These are phyloP conservation scores for Rhea pennata DNA, from an alignment of 2,113 vertebrate species.

Conservation along the genomic window DNA sequence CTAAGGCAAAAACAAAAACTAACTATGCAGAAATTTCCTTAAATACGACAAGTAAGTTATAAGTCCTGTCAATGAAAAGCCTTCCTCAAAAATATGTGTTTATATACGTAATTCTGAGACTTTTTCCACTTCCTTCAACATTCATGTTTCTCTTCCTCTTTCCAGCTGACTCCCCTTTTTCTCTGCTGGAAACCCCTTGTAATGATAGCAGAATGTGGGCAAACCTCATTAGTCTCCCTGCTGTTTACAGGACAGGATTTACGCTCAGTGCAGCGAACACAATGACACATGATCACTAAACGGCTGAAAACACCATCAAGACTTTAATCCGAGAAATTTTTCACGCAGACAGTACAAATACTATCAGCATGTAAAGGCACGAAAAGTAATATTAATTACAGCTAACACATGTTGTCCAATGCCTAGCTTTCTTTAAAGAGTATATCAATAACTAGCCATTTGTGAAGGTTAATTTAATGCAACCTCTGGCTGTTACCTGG, in stretches of 20 bases:
- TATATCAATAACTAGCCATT: constrained; percentile 77
- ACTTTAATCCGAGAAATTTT: constrained; percentile 70
- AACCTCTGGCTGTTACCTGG: constrained; percentile 81
- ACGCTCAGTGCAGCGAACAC: constrained; percentile 75
- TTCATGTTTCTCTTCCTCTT: neutral
- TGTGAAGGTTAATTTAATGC: constrained; percentile 81
- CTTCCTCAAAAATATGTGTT: neutral
- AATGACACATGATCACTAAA: constrained; percentile 77
- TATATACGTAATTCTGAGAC: neutral
- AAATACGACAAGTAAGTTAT: neutral
- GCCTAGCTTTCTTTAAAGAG: constrained; percentile 57
- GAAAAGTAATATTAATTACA: constrained; percentile 59
- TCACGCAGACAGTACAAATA: constrained; percentile 63
- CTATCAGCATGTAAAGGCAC: constrained; percentile 45
- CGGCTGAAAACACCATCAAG: constrained; percentile 64
- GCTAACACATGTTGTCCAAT: constrained; percentile 30
- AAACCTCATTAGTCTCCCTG: constrained; percentile 75
- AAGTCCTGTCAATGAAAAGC: neutral
- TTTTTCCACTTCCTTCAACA: neutral
- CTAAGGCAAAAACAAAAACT: neutral
- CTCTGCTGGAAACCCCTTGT: constrained; percentile 66
- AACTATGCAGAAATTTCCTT: neutral
- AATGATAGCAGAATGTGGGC: constrained; percentile 66
- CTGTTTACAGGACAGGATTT: constrained; percentile 79
- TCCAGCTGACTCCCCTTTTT: constrained; percentile 50